These are phyloP conservation scores for Lasioglossum marginatum DNA, from an alignment of 2,888 invertebrate genomes.

Conservation along the genomic window DNA sequence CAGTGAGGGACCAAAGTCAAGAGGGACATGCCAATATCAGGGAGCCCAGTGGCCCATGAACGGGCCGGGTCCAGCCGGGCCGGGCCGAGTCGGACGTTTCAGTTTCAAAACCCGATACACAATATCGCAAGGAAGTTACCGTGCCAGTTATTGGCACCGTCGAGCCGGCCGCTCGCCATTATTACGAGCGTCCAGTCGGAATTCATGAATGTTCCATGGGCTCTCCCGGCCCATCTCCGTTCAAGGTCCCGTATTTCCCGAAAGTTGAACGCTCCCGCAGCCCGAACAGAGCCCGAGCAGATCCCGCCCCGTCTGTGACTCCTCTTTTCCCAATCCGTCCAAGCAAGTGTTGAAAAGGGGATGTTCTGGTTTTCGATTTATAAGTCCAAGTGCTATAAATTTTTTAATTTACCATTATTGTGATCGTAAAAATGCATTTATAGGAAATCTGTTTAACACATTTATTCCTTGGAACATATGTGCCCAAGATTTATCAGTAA, in stretches of 20 bases:
- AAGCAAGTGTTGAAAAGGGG: background rate
- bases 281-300: background rate
- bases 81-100: constrained; percentile 39
- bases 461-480: too few relatives aligned
- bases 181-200: constrained; percentile 33
- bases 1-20: constrained; percentile 6
- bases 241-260: constrained; percentile 6
- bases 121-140: constrained; percentile 64
- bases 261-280: constrained; percentile 13
- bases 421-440: too few relatives aligned
- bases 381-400: too few relatives aligned
- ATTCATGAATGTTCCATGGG: constrained; percentile 39
- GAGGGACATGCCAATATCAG: constrained; percentile 56
- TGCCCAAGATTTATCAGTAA: too few relatives aligned
- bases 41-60: constrained; percentile 16
- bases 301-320: background rate
- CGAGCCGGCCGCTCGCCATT: constrained; percentile 30
- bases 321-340: background rate
- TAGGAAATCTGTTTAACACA: too few relatives aligned
- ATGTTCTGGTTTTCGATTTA: background rate
- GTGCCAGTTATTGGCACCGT: constrained; percentile 62
- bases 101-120: constrained; percentile 64
- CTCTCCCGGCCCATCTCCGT: background rate
- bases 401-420: too few relatives aligned
- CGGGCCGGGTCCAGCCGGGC: background rate